phyloP scores from a whole-genome alignment of 2,113 vertebrate genomes.

The Vidua macroura region DNA sequence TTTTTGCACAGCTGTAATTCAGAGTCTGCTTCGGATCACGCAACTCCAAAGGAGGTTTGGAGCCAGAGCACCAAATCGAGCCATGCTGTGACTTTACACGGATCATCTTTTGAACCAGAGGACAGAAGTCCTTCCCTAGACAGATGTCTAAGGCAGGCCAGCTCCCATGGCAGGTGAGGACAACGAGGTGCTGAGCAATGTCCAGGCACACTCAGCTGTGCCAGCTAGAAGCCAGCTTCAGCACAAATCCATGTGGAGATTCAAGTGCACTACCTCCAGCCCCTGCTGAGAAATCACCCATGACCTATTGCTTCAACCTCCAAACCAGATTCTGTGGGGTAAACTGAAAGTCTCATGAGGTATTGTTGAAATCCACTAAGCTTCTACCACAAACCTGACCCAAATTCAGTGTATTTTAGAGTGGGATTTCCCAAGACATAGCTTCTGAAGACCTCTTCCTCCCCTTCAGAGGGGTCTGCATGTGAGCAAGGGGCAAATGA shows the following conservation, averaged over 20 bases:
- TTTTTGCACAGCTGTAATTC: background rate
- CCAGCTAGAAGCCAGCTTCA: background rate
- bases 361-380: background rate
- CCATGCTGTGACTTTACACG: background rate
- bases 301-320: background rate
- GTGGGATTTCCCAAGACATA: background rate
- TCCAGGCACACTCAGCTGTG: background rate
- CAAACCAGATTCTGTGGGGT: background rate
- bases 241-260: background rate
- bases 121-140: background rate
- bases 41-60: background rate
- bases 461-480: background rate
- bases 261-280: background rate
- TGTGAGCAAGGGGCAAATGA: background rate
- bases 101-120: background rate
- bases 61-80: background rate
- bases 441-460: background rate
- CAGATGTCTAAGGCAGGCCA: background rate
- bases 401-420: background rate
- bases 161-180: background rate
- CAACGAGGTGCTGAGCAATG: background rate
- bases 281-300: background rate
- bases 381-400: background rate
- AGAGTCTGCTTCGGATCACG: background rate
- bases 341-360: background rate